Percentiles rank a stretch among this genome's conserved stretches.
Conservation (phyloP, 1,140 invertebrate genomes). For the Lucilia sericata region DNA sequence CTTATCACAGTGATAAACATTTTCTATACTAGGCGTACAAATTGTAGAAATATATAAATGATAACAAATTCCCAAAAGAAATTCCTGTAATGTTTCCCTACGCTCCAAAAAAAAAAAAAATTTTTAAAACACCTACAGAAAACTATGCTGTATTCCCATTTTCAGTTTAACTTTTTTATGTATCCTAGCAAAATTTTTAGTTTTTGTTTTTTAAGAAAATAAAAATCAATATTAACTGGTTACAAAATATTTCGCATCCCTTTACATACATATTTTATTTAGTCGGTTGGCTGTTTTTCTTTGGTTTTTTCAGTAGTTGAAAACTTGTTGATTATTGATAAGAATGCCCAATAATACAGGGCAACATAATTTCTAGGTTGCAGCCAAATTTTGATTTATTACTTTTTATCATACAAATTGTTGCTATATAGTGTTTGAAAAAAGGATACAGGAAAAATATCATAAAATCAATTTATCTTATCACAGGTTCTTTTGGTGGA, state of each 20-base stretch:
- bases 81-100: neutral
- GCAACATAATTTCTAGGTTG: neutral
- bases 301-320: neutral
- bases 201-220: neutral
- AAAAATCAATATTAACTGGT: neutral
- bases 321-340: slow-evolving; percentile 29
- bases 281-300: neutral
- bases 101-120: neutral
- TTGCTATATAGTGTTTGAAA: neutral
- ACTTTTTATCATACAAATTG: neutral
- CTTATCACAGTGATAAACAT: slow-evolving; percentile 29
- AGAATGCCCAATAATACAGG: slow-evolving; percentile 11
- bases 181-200: neutral
- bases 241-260: neutral
- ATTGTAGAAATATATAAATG: neutral
- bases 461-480: neutral
- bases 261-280: neutral
- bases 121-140: neutral
- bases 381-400: neutral
- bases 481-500: neutral
- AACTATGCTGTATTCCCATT: slow-evolving; percentile 2
- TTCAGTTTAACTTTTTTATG: neutral
- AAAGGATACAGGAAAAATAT: neutral
- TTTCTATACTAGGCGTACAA: slow-evolving; percentile 15
- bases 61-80: neutral